A percentile compares a stretch with the other conserved stretches of the same genome.
These are phyloP conservation scores for Micromussa lordhowensis DNA, from an alignment of 92 coral and sea anemone genomes.

Conservation along the genomic window DNA sequence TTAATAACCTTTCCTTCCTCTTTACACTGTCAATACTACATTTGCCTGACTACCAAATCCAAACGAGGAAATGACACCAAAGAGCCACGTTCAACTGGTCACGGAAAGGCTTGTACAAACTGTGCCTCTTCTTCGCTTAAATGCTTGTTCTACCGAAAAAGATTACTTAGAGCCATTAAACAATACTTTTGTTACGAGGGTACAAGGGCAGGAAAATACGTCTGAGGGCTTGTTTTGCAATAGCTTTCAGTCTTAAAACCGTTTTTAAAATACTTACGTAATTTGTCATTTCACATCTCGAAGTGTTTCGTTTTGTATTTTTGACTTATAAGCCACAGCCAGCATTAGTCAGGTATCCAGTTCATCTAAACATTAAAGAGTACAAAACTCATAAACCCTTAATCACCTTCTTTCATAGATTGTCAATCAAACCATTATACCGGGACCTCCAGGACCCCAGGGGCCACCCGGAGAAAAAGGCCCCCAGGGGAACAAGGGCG, in stretches of 20 bases:
- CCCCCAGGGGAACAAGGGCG: conserved; percentile 4
- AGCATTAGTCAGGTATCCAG: not conserved
- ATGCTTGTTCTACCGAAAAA: too few relatives aligned
- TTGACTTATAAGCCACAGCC: too few relatives aligned
- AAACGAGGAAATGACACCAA: not conserved
- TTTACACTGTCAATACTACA: not conserved
- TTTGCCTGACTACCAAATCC: not conserved
- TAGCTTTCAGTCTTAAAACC: too few relatives aligned
- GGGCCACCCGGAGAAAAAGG: conserved; percentile 26
- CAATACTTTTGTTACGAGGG: too few relatives aligned
- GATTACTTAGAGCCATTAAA: not conserved
- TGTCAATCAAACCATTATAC: conserved; percentile 27
- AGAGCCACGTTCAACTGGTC: not conserved
- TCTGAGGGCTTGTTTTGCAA: too few relatives aligned
- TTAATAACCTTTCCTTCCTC: not conserved
- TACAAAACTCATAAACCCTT: not conserved
- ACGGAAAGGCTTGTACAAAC: not conserved
- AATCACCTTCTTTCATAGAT: not conserved
- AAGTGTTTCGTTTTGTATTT: too few relatives aligned
- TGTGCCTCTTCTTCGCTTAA: not conserved
- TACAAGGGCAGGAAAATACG: too few relatives aligned
- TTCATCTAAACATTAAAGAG: not conserved
- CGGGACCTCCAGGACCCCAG: conserved; percentile 30
- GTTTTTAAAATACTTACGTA: too few relatives aligned
- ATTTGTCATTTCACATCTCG: too few relatives aligned